phyloP scores from a whole-genome alignment of 2,888 invertebrate genomes.

The Crossocerus cetratus region DNA sequence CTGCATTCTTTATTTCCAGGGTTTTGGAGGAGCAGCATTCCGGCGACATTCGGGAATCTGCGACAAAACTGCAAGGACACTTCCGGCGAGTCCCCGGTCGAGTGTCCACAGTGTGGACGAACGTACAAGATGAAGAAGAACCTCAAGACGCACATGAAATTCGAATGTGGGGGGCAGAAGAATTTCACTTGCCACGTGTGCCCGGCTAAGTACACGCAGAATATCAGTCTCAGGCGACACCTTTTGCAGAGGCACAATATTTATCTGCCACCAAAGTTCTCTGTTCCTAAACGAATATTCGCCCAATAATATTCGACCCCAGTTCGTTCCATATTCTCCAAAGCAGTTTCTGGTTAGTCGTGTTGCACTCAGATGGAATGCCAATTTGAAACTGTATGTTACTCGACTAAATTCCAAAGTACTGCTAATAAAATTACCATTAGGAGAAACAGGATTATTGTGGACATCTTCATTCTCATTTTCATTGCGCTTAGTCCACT shows the following conservation, averaged over 20 bases:
- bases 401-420: too few relatives aligned
- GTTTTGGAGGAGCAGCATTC: constrained; percentile 3
- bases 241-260: constrained; percentile 61
- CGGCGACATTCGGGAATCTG: background rate
- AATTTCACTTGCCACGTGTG: constrained; percentile 84
- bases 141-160: constrained; percentile 80
- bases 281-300: constrained; percentile 52
- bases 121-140: constrained; percentile 69
- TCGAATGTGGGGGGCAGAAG: constrained; percentile 85
- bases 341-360: too few relatives aligned
- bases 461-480: too few relatives aligned
- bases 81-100: constrained; percentile 4
- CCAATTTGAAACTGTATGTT: too few relatives aligned
- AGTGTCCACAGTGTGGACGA: constrained; percentile 67
- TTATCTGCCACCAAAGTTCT: constrained; percentile 58
- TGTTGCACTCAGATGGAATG: too few relatives aligned
- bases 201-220: constrained; percentile 83
- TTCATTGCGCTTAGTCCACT: too few relatives aligned
- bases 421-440: too few relatives aligned
- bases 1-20: constrained; percentile 45
- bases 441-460: too few relatives aligned
- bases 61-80: background rate
- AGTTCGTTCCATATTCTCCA: too few relatives aligned
- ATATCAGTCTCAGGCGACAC: constrained; percentile 77
- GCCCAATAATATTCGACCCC: background rate